A percentile compares a stretch with the other conserved stretches of the same genome.
phyloP scores from a whole-genome alignment of 2,797 vertebrate genomes.

The Chloroceryle amazona region DNA sequence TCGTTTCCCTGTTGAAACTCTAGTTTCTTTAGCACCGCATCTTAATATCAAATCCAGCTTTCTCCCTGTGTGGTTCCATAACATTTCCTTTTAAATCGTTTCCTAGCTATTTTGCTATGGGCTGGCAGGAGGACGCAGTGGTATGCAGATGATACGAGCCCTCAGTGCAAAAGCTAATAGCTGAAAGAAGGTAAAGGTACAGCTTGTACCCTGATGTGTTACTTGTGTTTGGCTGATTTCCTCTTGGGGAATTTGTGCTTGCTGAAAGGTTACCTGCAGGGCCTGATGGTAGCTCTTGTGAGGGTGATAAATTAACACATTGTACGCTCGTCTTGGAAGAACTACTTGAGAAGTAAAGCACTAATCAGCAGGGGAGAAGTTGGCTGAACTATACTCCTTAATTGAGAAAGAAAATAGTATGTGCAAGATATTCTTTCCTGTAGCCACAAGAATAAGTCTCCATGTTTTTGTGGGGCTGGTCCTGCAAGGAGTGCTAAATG shows the following conservation, averaged over 20 bases:
- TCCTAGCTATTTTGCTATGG: background rate
- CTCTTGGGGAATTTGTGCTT: background rate
- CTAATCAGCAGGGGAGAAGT: background rate
- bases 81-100: background rate
- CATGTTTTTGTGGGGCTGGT: background rate
- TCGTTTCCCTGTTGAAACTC: background rate
- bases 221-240: background rate
- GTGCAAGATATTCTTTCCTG: background rate
- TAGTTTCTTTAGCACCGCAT: background rate
- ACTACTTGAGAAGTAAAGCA: background rate
- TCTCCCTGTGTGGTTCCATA: background rate
- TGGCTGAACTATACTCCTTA: background rate
- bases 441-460: background rate
- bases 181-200: background rate
- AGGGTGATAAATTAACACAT: background rate
- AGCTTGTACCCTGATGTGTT: accelerated
- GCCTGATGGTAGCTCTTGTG: background rate
- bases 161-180: background rate
- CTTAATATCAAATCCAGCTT: background rate
- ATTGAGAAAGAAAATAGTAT: background rate
- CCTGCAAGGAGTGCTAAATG: background rate
- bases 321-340: background rate
- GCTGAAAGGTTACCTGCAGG: background rate
- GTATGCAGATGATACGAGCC: background rate
- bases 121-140: background rate